A percentile compares a stretch with the other conserved stretches of the same genome.
Evolutionary conservation across 2,113 vertebrate species (phyloP).

Genomic region (Proteles cristata): DNA sequence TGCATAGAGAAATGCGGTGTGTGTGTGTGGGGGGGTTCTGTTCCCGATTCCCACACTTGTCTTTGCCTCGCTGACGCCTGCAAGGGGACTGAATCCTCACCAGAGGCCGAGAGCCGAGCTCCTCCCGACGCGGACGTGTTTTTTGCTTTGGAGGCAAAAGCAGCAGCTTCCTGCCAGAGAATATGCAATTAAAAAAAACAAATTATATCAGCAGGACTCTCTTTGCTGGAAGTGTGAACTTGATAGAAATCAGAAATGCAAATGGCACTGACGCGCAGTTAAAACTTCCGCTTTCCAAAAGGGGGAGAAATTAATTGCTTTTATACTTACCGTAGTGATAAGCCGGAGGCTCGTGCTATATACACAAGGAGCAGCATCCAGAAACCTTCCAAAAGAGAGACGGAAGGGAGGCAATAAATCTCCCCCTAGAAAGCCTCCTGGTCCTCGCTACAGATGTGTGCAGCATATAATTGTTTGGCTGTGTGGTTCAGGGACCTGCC

Average conservation of each 20-base stretch:
- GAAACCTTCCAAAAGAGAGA: constrained; percentile 65
- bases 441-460: constrained; percentile 59
- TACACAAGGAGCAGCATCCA: constrained; percentile 70
- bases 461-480: constrained; percentile 55
- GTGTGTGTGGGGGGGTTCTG: background rate
- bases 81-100: background rate
- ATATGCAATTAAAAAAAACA: constrained; percentile 72
- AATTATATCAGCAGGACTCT: constrained; percentile 73
- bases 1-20: background rate
- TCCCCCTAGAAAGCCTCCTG: constrained; percentile 69
- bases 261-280: constrained; percentile 72
- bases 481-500: constrained; percentile 52
- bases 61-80: constrained; percentile 32
- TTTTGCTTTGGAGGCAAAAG: constrained; percentile 53
- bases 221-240: constrained; percentile 69
- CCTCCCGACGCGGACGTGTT: constrained; percentile 29
- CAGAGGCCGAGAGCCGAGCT: background rate
- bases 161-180: constrained; percentile 48
- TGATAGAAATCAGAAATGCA: constrained; percentile 81
- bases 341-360: constrained; percentile 75
- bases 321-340: constrained; percentile 80
- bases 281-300: constrained; percentile 78
- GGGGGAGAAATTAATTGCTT: constrained; percentile 78
- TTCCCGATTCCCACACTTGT: constrained; percentile 8
- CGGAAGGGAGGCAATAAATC: constrained; percentile 74